Percentiles rank a stretch among this genome's conserved stretches.
Evolutionary conservation across 2,888 invertebrate genomes (phyloP).

Genomic region (Callinectes sapidus): DNA sequence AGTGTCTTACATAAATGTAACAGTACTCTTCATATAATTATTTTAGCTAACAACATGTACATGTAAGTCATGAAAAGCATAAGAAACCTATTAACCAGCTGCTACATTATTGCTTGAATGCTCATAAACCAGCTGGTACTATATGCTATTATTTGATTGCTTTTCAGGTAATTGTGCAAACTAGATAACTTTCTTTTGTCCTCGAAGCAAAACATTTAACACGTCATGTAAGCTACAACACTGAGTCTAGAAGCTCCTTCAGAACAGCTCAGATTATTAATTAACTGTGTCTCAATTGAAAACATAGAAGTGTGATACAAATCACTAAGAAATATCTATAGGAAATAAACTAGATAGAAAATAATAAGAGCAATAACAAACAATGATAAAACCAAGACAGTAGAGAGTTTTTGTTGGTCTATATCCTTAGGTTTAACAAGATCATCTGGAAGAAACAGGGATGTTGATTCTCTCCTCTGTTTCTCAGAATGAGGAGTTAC

Average conservation of each 20-base stretch:
- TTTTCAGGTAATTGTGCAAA: slow-evolving; percentile 42
- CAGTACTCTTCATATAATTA: slow-evolving; percentile 29
- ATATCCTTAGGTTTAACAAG: slow-evolving; percentile 55
- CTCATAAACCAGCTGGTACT: slow-evolving; percentile 2
- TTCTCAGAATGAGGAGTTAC: slow-evolving; percentile 59
- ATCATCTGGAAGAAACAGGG: slow-evolving; percentile 56
- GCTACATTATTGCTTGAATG: background rate
- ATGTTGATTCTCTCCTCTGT: slow-evolving; percentile 59
- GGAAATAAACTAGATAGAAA: slow-evolving; percentile 66
- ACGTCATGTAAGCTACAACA: slow-evolving; percentile 67
- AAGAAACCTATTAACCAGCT: slow-evolving; percentile 34
- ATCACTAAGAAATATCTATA: slow-evolving; percentile 51
- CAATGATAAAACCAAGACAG: slow-evolving; percentile 64
- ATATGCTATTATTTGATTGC: background rate
- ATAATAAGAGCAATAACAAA: slow-evolving; percentile 63
- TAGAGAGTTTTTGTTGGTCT: slow-evolving; percentile 65
- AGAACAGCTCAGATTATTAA: slow-evolving; percentile 52
- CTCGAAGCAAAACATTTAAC: slow-evolving; percentile 45
- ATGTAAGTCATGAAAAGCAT: slow-evolving; percentile 40
- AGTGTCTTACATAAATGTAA: slow-evolving; percentile 40
- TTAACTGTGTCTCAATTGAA: slow-evolving; percentile 31
- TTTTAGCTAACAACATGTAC: slow-evolving; percentile 37
- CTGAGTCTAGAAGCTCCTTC: slow-evolving; percentile 66
- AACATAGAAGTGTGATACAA: slow-evolving; percentile 15
- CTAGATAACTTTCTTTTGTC: slow-evolving; percentile 5